Evolutionary conservation across 1,140 invertebrate species (phyloP), one percentile per base, ranked within the genome.

Genomic region (Ganaspis sp.): DNA sequence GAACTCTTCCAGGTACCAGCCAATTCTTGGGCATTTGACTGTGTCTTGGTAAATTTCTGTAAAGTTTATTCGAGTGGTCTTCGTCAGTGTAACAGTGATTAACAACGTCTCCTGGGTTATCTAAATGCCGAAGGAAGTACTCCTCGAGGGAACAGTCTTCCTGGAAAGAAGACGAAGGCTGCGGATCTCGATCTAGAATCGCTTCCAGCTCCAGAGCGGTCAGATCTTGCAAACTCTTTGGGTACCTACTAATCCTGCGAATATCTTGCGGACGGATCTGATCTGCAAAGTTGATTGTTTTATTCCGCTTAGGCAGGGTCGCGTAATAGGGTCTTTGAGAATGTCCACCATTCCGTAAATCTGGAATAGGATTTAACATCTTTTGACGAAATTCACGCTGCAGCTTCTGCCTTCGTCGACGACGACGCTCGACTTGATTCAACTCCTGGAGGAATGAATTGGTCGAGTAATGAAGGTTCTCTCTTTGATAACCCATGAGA

Each of bases 1-100:
- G 88, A 38, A 91, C 90, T 82, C 88, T 86, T 3, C 90, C 90
- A 0, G 90, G 90, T 45, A 87, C 83, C 73, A 85, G 86, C 69
- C 83, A 86, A 21, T 82, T 83, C 2, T 72, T 79, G 15, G 80
- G 79, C 21, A 76, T 38, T 23, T 38, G 45, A 9, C 72, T 69
- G 54, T 86, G 72, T 15, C 83, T 85, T 12, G 86, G 83, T 54
- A 89, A 38, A 26, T 78, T 89, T 1, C 84, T 79, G 69, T 84
- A 90, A 1, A 90, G 79, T n/a, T 26, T 49, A 17, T 72, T 86
- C 12, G 81, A 74, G 69, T 88, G 85, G 58, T 87, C 84, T 9
- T 89, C 85, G 38, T 86, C 80, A 1, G 77, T 49, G 11, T 87
- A 83, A 9, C 74, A 74, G 42, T 83, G 21, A n/a, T 82, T 29